phyloP scores from a whole-genome alignment of 2,113 vertebrate species.

The Strix aluco region DNA sequence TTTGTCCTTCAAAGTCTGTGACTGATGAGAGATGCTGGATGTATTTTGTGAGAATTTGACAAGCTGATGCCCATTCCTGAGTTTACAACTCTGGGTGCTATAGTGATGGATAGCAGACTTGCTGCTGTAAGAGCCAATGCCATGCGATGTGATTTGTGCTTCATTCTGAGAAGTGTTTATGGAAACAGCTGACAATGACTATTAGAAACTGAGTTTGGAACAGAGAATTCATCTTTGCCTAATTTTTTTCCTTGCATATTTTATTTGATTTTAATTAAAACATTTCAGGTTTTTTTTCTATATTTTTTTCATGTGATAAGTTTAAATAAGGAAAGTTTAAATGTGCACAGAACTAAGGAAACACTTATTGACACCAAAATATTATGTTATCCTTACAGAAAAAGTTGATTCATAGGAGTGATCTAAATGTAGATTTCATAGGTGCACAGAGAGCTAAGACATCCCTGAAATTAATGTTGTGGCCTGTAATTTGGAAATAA shows the following conservation, averaged over 20 bases:
- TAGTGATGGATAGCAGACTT: conserved; percentile 33
- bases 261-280: not conserved
- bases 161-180: not conserved
- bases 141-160: not conserved
- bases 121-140: not conserved
- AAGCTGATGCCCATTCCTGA: conserved; percentile 10
- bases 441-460: not conserved
- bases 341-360: not conserved
- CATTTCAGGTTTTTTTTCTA: not conserved
- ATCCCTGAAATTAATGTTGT: not conserved
- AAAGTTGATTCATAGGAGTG: not conserved
- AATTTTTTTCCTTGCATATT: not conserved
- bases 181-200: not conserved
- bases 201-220: not conserved
- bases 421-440: not conserved
- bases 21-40: not conserved
- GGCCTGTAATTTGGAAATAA: not conserved
- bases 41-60: conserved; percentile 45
- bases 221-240: not conserved
- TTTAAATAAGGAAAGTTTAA: not conserved
- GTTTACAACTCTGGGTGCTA: not conserved
- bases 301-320: not conserved
- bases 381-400: not conserved
- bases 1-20: conserved; percentile 25
- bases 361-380: not conserved